Conservation (phyloP, 2,888 invertebrate species). For the Hypomecis atomaria region DNA sequence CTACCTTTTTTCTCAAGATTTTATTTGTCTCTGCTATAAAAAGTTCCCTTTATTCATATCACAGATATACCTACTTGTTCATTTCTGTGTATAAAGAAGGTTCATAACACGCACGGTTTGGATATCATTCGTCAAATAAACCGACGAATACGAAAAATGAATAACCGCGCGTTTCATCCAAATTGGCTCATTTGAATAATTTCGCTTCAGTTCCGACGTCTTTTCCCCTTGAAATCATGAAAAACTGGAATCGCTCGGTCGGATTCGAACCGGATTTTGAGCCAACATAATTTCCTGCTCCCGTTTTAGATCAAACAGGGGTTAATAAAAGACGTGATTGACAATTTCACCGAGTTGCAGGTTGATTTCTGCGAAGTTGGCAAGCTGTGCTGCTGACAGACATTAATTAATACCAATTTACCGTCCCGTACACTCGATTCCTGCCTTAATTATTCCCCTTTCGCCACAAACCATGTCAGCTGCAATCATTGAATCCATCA, state of each 20-base stretch:
- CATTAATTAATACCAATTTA: conserved; percentile 48
- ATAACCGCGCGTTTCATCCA: conserved; percentile 39
- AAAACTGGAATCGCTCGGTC: conserved; percentile 39
- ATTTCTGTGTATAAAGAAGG: conserved; percentile 12
- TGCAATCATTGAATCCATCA: conserved; percentile 60
- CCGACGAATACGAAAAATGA: conserved; percentile 38
- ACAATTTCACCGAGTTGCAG: conserved; percentile 37
- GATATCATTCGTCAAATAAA: conserved; percentile 33
- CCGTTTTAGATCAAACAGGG: conserved; percentile 37
- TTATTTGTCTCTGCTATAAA: neutral
- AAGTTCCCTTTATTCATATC: neutral
- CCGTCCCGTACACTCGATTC: conserved; percentile 50
- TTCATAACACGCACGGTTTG: conserved; percentile 19
- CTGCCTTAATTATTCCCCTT: conserved; percentile 55
- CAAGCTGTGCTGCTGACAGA: conserved; percentile 25
- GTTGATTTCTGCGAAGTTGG: conserved; percentile 38
- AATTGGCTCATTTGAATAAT: conserved; percentile 47
- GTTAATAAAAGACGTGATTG: conserved; percentile 40
- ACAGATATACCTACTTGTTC: conserved; percentile 1
- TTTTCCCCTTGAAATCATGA: conserved; percentile 41
- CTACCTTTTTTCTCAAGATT: too few relatives aligned
- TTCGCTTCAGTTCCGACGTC: conserved; percentile 39
- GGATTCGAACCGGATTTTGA: conserved; percentile 37
- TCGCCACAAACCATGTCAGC: conserved; percentile 56
- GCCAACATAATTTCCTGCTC: conserved; percentile 39